These are phyloP conservation scores for Butorides virescens DNA, from an alignment of 2,113 vertebrate species.

Conservation along the genomic window DNA sequence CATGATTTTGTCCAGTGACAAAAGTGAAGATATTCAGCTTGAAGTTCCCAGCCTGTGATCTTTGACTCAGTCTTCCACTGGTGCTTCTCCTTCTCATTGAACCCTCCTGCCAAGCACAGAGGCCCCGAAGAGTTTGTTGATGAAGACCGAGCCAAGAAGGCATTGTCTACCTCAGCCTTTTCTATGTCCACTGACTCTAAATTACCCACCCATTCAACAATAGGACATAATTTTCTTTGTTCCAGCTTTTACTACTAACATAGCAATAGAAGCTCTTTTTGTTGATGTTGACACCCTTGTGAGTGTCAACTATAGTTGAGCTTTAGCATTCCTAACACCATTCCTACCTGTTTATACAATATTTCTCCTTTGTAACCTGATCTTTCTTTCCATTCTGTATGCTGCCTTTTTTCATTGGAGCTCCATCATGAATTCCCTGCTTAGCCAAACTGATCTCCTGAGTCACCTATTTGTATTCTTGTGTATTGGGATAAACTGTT, in stretches of 20 bases:
- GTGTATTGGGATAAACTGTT: not conserved
- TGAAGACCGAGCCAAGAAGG: not conserved
- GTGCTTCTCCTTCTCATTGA: not conserved
- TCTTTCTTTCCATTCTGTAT: not conserved
- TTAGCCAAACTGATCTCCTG: not conserved
- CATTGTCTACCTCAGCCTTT: not conserved
- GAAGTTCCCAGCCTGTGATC: not conserved
- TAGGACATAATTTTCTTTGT: not conserved
- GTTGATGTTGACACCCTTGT: not conserved
- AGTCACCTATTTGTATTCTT: not conserved
- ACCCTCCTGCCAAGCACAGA: not conserved
- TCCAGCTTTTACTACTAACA: not conserved
- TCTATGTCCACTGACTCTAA: not conserved
- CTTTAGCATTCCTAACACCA: not conserved
- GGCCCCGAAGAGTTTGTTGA: not conserved
- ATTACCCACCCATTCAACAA: not conserved
- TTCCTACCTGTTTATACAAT: not conserved
- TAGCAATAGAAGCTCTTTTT: not conserved
- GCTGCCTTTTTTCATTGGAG: not conserved
- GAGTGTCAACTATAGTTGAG: not conserved
- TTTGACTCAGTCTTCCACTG: not conserved
- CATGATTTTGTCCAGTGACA: not conserved
- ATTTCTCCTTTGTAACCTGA: not conserved
- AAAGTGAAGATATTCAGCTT: not conserved
- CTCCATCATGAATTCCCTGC: not conserved